phyloP scores from a whole-genome alignment of 2,797 vertebrate genomes.

The Anguilla megastoma region DNA sequence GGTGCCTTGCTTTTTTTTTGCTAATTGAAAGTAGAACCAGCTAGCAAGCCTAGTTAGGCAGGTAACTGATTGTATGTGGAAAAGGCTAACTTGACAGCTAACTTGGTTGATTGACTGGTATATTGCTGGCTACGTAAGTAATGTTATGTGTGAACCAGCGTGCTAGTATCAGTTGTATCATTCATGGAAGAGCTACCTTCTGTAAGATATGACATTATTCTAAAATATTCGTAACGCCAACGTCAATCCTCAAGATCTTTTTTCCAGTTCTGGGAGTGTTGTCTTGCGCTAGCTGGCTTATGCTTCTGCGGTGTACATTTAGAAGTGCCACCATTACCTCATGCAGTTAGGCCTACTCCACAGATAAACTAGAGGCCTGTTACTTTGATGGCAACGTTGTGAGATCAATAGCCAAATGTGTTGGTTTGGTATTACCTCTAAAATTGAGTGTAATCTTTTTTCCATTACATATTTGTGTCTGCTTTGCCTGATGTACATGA shows the following conservation, averaged over 20 bases:
- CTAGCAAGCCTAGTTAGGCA: not conserved
- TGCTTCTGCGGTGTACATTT: not conserved
- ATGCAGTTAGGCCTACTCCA: not conserved
- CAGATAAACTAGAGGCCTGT: not conserved
- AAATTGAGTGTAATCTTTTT: not conserved
- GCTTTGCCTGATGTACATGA: not conserved
- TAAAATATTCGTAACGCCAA: not conserved
- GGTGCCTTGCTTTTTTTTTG: not conserved
- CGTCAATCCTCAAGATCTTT: not conserved
- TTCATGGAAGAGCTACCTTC: not conserved
- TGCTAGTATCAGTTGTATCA: not conserved
- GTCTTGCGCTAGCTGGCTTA: not conserved
- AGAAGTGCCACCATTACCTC: not conserved
- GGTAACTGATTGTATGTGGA: not conserved
- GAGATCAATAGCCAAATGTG: not conserved
- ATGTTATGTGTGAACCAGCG: not conserved
- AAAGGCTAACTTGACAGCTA: conserved; percentile 15
- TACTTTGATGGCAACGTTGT: not conserved
- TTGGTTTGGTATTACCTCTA: not conserved
- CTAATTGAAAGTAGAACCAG: not conserved
- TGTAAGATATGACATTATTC: not conserved
- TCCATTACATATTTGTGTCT: not conserved
- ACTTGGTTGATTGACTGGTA: not conserved
- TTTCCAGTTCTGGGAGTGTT: not conserved
- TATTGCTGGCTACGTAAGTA: not conserved